Conservation (phyloP, 2,888 invertebrate species). For the Baronia brevicornis region DNA sequence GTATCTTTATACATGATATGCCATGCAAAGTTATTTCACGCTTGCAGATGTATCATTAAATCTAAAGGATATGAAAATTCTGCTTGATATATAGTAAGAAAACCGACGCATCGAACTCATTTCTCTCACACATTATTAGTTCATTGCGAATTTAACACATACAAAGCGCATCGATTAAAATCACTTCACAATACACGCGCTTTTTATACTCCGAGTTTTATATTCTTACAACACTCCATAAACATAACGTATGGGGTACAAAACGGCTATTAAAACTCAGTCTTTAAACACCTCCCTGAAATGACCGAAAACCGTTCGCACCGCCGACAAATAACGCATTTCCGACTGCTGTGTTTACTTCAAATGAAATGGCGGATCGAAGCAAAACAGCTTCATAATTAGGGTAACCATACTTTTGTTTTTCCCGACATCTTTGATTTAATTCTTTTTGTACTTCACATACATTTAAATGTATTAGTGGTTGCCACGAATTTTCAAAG, state of each 20-base stretch:
- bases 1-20: too few relatives aligned
- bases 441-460: too few relatives aligned
- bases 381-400: conserved; percentile 41
- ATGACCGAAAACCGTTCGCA: conserved; percentile 48
- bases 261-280: conserved; percentile 53
- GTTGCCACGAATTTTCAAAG: too few relatives aligned
- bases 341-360: conserved; percentile 31
- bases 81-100: conserved; percentile 10
- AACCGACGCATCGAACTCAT: too few relatives aligned
- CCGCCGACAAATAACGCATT: conserved; percentile 38
- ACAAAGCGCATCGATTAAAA: too few relatives aligned
- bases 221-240: conserved; percentile 51
- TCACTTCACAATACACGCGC: too few relatives aligned
- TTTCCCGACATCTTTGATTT: too few relatives aligned
- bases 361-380: conserved; percentile 34
- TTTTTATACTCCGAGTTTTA: too few relatives aligned
- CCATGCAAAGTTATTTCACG: too few relatives aligned
- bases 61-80: conserved; percentile 11
- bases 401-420: too few relatives aligned
- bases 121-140: too few relatives aligned
- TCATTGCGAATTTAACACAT: too few relatives aligned
- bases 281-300: conserved; percentile 55
- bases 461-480: conserved; percentile 53
- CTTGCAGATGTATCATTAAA: conserved; percentile 7
- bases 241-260: conserved; percentile 40